Conservation (phyloP, 2,113 vertebrate species). For the Oreochromis niloticus region DNA sequence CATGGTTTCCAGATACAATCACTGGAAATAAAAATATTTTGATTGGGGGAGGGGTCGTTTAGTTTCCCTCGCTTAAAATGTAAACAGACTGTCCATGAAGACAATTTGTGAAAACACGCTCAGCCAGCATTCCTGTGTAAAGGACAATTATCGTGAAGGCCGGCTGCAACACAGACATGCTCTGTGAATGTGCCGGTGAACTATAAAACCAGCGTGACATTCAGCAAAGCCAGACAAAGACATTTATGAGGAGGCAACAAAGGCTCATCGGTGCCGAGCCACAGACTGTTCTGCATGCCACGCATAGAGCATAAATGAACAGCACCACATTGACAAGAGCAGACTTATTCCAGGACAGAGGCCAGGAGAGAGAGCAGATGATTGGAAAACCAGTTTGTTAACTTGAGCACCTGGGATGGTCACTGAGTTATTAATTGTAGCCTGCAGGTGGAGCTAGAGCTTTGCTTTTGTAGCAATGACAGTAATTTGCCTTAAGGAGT, state of each 20-base stretch:
- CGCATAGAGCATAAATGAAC: neutral
- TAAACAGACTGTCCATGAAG: neutral
- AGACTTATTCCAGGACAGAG: conserved; percentile 18
- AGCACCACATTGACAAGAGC: neutral
- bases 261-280: neutral
- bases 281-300: neutral
- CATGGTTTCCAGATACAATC: neutral
- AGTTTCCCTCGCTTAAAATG: neutral
- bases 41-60: neutral
- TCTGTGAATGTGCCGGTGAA: conserved; percentile 2
- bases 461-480: neutral
- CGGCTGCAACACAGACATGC: neutral
- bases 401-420: neutral
- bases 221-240: neutral
- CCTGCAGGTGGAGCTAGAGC: conserved; percentile 19
- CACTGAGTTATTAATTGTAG: neutral
- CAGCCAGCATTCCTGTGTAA: neutral
- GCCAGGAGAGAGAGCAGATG: conserved; percentile 40
- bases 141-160: neutral
- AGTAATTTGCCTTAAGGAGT: neutral
- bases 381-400: conserved; percentile 7
- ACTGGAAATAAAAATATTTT: neutral
- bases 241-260: neutral
- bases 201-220: conserved; percentile 1
- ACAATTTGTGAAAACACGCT: neutral